These are phyloP conservation scores for Sebastes minor DNA, from an alignment of 2,797 vertebrate species.

Conservation along the genomic window DNA sequence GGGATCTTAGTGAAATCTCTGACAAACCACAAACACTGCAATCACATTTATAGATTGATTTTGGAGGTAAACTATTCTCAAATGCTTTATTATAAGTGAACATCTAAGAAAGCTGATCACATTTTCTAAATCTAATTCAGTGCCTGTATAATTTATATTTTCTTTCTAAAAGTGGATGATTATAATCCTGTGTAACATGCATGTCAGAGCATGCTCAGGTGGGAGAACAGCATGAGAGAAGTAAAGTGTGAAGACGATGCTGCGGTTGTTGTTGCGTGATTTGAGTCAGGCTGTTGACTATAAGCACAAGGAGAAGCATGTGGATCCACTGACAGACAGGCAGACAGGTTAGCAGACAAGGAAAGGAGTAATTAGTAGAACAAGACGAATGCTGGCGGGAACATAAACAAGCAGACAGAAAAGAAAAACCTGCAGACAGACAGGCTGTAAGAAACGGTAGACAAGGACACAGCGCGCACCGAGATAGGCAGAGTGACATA, in stretches of 20 bases:
- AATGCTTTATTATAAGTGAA: background rate
- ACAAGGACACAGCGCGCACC: background rate
- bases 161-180: background rate
- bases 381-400: background rate
- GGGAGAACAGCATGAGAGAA: background rate
- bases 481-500: background rate
- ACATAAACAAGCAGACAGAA: constrained; percentile 6
- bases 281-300: constrained; percentile 31
- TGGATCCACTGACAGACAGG: constrained; percentile 11
- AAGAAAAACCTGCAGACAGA: background rate
- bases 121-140: background rate
- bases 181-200: background rate
- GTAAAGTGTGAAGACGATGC: background rate
- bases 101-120: background rate
- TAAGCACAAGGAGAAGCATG: constrained; percentile 21
- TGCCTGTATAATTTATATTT: background rate
- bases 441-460: background rate
- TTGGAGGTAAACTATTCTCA: background rate
- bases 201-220: constrained; percentile 9
- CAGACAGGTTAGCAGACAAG: constrained; percentile 23
- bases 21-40: background rate
- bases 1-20: background rate
- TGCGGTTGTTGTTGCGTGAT: constrained; percentile 3
- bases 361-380: constrained; percentile 32
- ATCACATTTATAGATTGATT: background rate